phyloP scores from a whole-genome alignment of 2,888 invertebrate species.

The Spialia ferax region DNA sequence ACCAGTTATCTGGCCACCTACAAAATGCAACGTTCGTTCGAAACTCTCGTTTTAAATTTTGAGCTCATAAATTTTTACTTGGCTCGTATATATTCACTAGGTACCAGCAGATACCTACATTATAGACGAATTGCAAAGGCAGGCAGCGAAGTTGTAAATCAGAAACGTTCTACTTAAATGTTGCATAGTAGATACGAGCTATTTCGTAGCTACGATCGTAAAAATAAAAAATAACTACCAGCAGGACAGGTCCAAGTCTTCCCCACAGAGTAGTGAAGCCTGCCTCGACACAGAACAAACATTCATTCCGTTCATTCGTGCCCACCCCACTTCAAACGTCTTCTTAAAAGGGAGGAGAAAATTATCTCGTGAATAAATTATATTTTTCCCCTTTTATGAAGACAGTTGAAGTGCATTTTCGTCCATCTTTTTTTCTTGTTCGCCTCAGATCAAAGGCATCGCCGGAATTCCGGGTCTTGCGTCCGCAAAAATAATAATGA shows the following conservation, averaged over 20 bases:
- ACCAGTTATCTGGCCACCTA: background rate
- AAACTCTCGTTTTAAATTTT: conserved; percentile 27
- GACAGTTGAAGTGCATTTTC: conserved; percentile 85
- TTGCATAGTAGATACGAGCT: conserved; percentile 30
- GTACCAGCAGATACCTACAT: too few species aligned
- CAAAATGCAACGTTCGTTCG: conserved; percentile 9
- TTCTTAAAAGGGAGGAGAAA: conserved; percentile 81
- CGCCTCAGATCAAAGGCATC: conserved; percentile 80
- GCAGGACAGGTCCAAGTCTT: conserved; percentile 33
- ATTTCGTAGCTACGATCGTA: conserved; percentile 33
- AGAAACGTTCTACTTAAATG: conserved; percentile 38
- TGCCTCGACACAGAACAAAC: conserved; percentile 64
- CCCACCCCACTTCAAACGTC: conserved; percentile 75
- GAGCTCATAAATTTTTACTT: conserved; percentile 30
- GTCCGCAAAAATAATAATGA: conserved; percentile 81
- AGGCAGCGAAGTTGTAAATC: conserved; percentile 31
- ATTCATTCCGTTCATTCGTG: conserved; percentile 76
- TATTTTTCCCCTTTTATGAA: conserved; percentile 84
- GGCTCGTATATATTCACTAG: conserved; percentile 18
- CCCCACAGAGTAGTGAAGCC: conserved; percentile 12
- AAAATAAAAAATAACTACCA: conserved; percentile 39
- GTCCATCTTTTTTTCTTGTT: conserved; percentile 76
- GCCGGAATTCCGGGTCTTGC: conserved; percentile 77
- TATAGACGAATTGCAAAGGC: conserved; percentile 29
- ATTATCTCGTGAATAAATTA: conserved; percentile 87